phyloP scores from a whole-genome alignment of 2,113 vertebrate species.

The Leuciscus idus region DNA sequence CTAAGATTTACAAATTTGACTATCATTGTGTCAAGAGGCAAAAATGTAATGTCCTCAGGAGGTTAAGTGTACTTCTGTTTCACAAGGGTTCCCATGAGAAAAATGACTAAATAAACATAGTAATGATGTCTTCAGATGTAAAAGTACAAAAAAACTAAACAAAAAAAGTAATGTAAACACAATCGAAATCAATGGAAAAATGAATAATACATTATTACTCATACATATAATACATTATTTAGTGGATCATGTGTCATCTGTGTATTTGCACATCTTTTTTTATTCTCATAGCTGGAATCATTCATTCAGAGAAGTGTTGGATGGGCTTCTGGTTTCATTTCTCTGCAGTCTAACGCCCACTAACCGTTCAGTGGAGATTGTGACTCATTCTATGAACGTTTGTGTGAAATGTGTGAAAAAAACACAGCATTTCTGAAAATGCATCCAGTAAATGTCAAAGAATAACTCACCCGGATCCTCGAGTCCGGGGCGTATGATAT shows the following conservation, averaged over 20 bases:
- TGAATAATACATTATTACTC: too few species aligned
- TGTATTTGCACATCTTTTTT: too few species aligned
- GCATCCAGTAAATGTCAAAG: neutral
- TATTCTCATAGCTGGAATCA: too few species aligned
- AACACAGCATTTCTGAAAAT: neutral
- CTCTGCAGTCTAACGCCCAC: neutral
- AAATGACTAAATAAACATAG: neutral
- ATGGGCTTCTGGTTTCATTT: neutral
- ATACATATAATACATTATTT: too few species aligned
- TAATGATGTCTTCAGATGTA: neutral
- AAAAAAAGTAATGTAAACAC: too few species aligned
- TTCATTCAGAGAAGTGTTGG: neutral
- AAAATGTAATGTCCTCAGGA: too few species aligned
- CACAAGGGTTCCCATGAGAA: neutral
- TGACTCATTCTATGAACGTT: neutral
- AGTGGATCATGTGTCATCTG: too few species aligned
- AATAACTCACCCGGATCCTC: conserved; percentile 72
- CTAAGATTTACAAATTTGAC: too few species aligned
- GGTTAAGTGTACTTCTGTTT: neutral
- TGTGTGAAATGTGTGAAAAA: neutral
- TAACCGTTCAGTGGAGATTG: neutral
- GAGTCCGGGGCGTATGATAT: conserved; percentile 75
- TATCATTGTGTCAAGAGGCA: too few species aligned
- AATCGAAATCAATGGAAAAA: too few species aligned
- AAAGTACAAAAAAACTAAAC: too few species aligned